Conservation (phyloP, 2,113 vertebrate genomes). For the Macquaria ambigua region DNA sequence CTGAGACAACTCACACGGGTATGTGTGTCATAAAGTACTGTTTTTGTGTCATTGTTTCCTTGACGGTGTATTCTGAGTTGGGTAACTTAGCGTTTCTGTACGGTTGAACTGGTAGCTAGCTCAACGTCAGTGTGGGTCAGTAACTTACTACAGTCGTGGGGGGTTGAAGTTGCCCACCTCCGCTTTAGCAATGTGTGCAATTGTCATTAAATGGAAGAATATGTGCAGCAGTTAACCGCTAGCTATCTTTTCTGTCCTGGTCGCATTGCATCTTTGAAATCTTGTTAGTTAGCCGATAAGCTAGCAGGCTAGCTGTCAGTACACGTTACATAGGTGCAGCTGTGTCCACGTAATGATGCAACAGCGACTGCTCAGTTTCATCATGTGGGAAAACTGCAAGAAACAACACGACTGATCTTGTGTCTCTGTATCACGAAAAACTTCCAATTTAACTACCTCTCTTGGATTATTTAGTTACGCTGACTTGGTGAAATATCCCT, state of each 20-base stretch:
- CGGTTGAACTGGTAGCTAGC: constrained; percentile 28
- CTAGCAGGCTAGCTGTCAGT: constrained; percentile 41
- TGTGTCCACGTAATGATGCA: constrained; percentile 77
- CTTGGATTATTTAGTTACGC: no score
- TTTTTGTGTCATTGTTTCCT: not conserved
- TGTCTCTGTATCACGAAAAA: not conserved
- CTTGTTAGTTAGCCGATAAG: constrained; percentile 1
- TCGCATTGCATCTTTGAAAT: not conserved
- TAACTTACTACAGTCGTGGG: not conserved
- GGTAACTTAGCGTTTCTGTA: not conserved
- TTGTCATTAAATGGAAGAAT: not conserved
- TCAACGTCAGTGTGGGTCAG: not conserved
- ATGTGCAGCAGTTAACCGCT: not conserved
- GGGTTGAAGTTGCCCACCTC: not conserved
- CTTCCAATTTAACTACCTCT: fast-evolving
- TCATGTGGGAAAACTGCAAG: constrained; percentile 50
- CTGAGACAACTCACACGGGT: constrained; percentile 80
- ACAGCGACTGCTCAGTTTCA: constrained; percentile 76
- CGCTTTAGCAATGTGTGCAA: not conserved
- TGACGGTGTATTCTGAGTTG: not conserved
- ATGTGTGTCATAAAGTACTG: not conserved
- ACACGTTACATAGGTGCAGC: constrained; percentile 31
- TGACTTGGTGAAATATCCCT: fast-evolving
- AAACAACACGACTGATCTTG: not conserved
- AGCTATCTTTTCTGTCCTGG: not conserved